phyloP scores from a whole-genome alignment of 35 echinoderm and acorn worm genomes.

The Strongylocentrotus purpuratus region DNA sequence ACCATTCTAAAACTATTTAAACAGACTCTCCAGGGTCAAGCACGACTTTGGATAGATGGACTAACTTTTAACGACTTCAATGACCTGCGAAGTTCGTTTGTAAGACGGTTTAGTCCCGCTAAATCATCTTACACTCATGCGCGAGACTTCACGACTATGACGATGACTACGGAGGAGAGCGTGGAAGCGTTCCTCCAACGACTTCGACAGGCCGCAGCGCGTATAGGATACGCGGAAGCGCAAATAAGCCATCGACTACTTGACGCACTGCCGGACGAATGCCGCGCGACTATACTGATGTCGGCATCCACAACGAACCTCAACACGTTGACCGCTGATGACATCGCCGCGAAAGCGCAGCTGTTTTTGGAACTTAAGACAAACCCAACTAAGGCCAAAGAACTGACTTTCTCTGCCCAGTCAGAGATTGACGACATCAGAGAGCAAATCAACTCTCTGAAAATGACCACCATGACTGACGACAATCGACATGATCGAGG shows the following conservation, averaged over 20 bases:
- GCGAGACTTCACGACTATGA: neutral
- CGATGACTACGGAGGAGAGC: neutral
- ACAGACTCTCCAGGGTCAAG: neutral
- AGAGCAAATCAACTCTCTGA: no score
- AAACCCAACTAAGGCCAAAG: neutral
- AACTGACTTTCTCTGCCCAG: neutral
- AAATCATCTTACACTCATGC: slow-evolving; percentile 11
- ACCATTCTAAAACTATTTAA: neutral
- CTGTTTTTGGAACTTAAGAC: no score
- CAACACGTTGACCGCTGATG: neutral
- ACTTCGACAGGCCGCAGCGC: neutral
- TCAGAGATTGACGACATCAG: neutral
- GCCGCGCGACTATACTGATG: no score
- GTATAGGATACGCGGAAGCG: neutral
- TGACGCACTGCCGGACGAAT: neutral
- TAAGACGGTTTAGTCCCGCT: neutral
- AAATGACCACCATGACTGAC: no score
- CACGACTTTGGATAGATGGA: neutral
- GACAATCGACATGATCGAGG: no score
- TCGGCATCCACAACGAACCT: no score
- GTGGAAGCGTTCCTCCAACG: neutral
- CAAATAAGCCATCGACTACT: neutral
- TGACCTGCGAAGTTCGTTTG: neutral
- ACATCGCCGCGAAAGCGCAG: neutral
- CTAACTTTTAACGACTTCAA: neutral